Evolutionary conservation across 2,113 vertebrate genomes (phyloP), one percentile per base, ranked within the genome.

Genomic region (Dendrocopos noguchii): DNA sequence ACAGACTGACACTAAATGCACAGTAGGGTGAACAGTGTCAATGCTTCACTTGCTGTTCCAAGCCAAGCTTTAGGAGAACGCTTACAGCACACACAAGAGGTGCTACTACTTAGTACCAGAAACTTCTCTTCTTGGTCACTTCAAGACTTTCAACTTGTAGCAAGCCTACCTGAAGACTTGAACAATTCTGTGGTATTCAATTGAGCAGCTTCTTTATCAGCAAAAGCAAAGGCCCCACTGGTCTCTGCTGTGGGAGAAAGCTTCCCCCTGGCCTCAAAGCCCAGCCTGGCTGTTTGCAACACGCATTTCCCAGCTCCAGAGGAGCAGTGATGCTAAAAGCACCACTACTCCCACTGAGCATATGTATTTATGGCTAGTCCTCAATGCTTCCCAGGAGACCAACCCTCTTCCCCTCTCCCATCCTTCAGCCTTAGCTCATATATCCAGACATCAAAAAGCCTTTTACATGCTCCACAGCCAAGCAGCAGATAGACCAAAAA

Each of bases 281-380:
- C 74, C 89, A 12, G 25, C n/a, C 42, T 2, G 2, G 59, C 59
- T 80, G 44, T 36, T 83, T 12, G 64, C 68, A 65, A 4, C 2
- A 10, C 2, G 2, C 52, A 34, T n/a, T 56, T 44, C 34, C 34
- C 73, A n/a, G 73, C 56, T 73, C 22, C 3, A 4, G 52, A 64
- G 73, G 22, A 68, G 42, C 4, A 3, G 33, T 0, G 4, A 21
- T 19, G 67, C 76, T 53, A 16, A 65, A 72, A 73, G 61, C 44
- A 6, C 17, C 2, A 3, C 91, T 34, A 64, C 19, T 91, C 29
- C 52, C 60, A 47, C 67, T 1, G 3, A 73, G 89, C 13, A 36
- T 1, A 0, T 14, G 13, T 50, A 22, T 34, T 52, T 44, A 63
- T 42, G 36, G 34, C 52, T 1, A 0, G 33, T 68, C 50, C 52